These are phyloP conservation scores for Chanos chanos DNA, from an alignment of 2,797 vertebrate species.

Conservation along the genomic window DNA sequence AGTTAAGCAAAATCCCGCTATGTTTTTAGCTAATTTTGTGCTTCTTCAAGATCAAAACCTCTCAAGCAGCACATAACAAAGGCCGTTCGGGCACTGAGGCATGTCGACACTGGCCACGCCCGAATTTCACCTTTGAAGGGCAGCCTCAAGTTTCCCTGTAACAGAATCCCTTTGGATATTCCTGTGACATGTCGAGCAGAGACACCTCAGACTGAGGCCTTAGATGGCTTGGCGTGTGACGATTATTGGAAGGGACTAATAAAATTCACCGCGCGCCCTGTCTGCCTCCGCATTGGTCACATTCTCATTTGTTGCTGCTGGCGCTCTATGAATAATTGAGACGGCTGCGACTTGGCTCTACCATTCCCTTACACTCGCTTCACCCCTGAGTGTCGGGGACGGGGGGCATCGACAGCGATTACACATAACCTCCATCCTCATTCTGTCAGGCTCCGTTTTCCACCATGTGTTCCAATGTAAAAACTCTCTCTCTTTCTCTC, in stretches of 20 bases:
- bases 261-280: conserved; percentile 80
- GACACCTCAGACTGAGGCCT: conserved; percentile 40
- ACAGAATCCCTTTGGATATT: conserved; percentile 40
- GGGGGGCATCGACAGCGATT: conserved; percentile 66
- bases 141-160: conserved; percentile 59
- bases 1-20: too few relatives aligned
- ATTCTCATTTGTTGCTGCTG: conserved; percentile 88
- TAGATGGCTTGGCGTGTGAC: conserved; percentile 72
- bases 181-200: conserved; percentile 13
- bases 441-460: conserved; percentile 74
- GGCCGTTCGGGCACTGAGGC: not conserved
- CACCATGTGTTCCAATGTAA: conserved; percentile 44
- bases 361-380: conserved; percentile 49
- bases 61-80: not conserved
- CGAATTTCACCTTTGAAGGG: conserved; percentile 42
- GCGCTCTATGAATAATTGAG: conserved; percentile 91
- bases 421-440: conserved; percentile 68
- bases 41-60: not conserved
- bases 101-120: conserved; percentile 22
- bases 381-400: conserved; percentile 52
- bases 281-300: conserved; percentile 76
- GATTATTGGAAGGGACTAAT: conserved; percentile 85
- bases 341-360: conserved; percentile 71
- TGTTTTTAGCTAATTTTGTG: too few relatives aligned
- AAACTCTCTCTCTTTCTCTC: not conserved